Percentiles rank a stretch among this genome's conserved stretches.
Evolutionary conservation across 2,888 invertebrate species (phyloP).

Genomic region (Galeopsomyia nigrocyanea): DNA sequence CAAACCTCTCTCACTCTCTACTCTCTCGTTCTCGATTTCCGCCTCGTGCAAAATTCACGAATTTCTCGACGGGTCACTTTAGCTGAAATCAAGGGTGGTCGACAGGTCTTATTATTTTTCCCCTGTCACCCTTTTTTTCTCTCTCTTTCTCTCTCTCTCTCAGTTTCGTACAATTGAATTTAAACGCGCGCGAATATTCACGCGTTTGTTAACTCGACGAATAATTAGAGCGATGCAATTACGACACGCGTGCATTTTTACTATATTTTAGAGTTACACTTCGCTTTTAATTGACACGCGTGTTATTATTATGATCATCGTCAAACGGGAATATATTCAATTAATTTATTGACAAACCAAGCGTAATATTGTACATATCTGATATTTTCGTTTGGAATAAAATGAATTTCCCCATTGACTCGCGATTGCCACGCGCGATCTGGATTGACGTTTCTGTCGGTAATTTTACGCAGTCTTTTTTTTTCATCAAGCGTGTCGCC

Average conservation of each 20-base stretch:
- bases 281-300: constrained; percentile 20
- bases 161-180: constrained; percentile 18
- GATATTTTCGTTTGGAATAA: no score
- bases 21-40: neutral
- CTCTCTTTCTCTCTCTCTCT: neutral
- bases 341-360: no score
- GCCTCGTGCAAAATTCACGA: constrained; percentile 21
- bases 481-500: no score
- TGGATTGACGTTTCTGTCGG: no score
- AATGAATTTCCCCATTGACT: no score
- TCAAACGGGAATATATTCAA: no score
- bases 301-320: no score
- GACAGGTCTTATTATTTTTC: constrained; percentile 14
- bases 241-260: neutral
- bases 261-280: neutral
- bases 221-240: constrained; percentile 28
- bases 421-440: no score
- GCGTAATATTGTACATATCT: no score
- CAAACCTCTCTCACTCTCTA: no score
- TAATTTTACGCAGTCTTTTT: no score
- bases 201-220: constrained; percentile 22
- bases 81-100: neutral
- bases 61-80: constrained; percentile 1
- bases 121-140: neutral
- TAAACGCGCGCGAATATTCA: constrained; percentile 24